Evolutionary conservation across 2,888 invertebrate species (phyloP), one percentile per base, ranked within the genome.

Genomic region (Netelia virgata): DNA sequence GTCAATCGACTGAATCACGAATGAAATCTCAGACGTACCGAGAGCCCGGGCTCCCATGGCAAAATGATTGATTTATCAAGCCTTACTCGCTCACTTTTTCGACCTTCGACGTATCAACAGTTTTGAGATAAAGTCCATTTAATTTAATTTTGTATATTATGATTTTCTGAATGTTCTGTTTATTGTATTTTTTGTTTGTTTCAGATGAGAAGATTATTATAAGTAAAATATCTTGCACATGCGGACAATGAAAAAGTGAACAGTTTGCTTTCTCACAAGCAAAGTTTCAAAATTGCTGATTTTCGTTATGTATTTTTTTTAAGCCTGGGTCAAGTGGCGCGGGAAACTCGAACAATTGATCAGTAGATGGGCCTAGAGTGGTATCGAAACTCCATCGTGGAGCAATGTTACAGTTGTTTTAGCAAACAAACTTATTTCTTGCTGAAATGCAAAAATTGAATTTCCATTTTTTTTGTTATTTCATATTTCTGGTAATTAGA

Each of bases 1-100:
- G 70, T 70, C 75, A 70, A 70, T 75, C 63, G 75, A 55, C 69
- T 61, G 68, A 63, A 69, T 69, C 20, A 43, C 69, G 18, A 61
- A 77, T 69, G 55, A 69, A 69, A 76, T 23, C 16, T 11, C 8
- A 9, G 68, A 16, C 55, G 14, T 11, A 8, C 14, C 5, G 59
- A 28, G 28, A 28, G 28, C 28, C 10, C 23, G n/a, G n/a, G 53
- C 41, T 74, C 63, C 55, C 59, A 47, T 23, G 69, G 16, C 64
- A 63, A 43, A 69, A 11, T 50, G 8, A 57, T 82, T 57, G 75
- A 76, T 76, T 64, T 55, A 75, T 70, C 63, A 55, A 61, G 36
- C 9, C 72, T 23, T 36, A 9, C 20, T 3, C n/a, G 8, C n/a
- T 57, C 16, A 16, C 18, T 57, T 57, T 57, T 57, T 18, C 16